These are phyloP conservation scores for Tolmerus cingulatus DNA, from an alignment of 2,888 invertebrate species.

Conservation along the genomic window DNA sequence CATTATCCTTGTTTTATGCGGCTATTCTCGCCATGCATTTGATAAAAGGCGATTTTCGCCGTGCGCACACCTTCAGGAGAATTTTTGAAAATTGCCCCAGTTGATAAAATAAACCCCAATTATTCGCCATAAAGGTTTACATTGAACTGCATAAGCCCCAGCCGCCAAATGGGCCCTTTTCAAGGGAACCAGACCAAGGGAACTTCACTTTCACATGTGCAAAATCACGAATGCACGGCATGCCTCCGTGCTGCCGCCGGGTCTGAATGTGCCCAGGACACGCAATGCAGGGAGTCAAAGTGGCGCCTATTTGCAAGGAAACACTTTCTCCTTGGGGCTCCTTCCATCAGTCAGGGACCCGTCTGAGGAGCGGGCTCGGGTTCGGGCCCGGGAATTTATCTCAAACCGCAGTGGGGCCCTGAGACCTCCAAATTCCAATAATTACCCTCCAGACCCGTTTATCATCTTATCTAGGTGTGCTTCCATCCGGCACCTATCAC, in stretches of 20 bases:
- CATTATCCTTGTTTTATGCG: neutral
- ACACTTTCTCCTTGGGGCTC: constrained; percentile 1
- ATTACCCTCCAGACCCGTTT: constrained; percentile 19
- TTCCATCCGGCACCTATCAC: constrained; percentile 30
- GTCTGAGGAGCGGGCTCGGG: neutral
- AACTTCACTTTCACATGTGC: constrained; percentile 31
- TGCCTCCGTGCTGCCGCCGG: neutral
- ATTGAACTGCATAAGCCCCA: constrained; percentile 1
- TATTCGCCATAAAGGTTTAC: neutral
- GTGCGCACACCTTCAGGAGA: neutral
- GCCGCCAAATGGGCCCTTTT: neutral
- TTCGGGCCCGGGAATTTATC: neutral
- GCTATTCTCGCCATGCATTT: neutral
- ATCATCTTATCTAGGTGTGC: constrained; percentile 22
- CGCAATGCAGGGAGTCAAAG: constrained; percentile 32
- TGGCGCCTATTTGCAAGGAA: constrained; percentile 10
- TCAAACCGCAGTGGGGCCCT: neutral
- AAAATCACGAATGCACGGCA: constrained; percentile 13
- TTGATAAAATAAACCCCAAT: constrained; percentile 18
- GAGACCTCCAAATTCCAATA: neutral
- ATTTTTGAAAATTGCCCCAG: neutral
- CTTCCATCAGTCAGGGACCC: neutral
- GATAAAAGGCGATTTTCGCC: neutral
- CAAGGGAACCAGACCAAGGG: constrained; percentile 23
- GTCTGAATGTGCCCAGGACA: constrained; percentile 24